phyloP scores from a whole-genome alignment of 2,888 invertebrate species.

The Leucania comma region DNA sequence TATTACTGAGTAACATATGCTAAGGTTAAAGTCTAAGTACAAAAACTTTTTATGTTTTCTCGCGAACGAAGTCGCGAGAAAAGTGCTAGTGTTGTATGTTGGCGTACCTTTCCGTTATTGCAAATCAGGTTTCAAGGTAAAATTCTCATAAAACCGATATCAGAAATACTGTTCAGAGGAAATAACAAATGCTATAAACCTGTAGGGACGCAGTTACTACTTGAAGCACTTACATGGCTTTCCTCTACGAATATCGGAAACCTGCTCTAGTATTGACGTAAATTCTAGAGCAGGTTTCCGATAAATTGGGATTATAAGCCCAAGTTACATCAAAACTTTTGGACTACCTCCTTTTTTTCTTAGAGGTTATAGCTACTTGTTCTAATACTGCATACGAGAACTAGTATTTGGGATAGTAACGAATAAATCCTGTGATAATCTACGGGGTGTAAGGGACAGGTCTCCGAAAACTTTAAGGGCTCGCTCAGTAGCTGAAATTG shows the following conservation, averaged over 20 bases:
- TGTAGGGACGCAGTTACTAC: conserved; percentile 14
- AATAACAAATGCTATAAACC: conserved; percentile 40
- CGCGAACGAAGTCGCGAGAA: no score
- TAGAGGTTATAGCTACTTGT: not conserved
- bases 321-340: not conserved
- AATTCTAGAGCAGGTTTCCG: no score
- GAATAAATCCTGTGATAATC: no score
- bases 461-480: no score
- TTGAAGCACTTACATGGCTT: conserved; percentile 21
- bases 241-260: conserved; percentile 2
- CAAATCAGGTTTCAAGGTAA: conserved; percentile 34
- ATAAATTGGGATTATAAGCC: not conserved
- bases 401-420: not conserved
- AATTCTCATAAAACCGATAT: conserved; percentile 39
- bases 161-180: conserved; percentile 33
- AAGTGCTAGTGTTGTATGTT: conserved; percentile 14
- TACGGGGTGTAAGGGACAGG: no score
- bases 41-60: no score
- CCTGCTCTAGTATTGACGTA: not conserved
- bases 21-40: no score
- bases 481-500: no score
- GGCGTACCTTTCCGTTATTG: conserved; percentile 36
- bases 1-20: no score
- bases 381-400: not conserved
- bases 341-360: no score